Evolutionary conservation across 2,797 vertebrate genomes (phyloP).

Genomic region (Oophaga sylvatica): DNA sequence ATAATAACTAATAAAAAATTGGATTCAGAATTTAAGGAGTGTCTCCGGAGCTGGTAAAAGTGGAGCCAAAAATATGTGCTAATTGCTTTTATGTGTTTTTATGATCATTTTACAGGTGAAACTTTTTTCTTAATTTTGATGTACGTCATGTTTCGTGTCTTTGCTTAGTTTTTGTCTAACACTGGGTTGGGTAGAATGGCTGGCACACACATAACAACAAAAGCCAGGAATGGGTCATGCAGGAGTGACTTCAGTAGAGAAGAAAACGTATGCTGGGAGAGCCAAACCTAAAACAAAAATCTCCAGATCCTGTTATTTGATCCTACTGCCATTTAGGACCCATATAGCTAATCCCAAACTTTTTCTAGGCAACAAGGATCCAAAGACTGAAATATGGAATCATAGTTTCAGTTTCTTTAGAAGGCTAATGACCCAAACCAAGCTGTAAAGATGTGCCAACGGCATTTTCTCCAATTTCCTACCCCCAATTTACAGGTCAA

Average conservation of each 20-base stretch:
- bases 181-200: too few relatives aligned
- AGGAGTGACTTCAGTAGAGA: too few relatives aligned
- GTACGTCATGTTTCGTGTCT: background rate
- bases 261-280: too few relatives aligned
- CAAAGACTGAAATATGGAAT: background rate
- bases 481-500: too few relatives aligned
- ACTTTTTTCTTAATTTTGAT: background rate
- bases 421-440: background rate
- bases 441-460: background rate
- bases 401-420: background rate
- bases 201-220: too few relatives aligned
- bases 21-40: background rate
- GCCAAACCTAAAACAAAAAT: too few relatives aligned
- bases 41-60: conserved; percentile 7
- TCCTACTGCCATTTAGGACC: too few relatives aligned
- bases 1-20: conserved; percentile 1
- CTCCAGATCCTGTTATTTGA: too few relatives aligned
- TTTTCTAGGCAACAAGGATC: background rate
- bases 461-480: background rate
- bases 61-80: background rate
- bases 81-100: background rate
- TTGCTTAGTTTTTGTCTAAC: too few relatives aligned
- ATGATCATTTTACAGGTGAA: background rate
- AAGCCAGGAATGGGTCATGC: too few relatives aligned
- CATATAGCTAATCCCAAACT: background rate